phyloP scores from a whole-genome alignment of 2,888 invertebrate species.

The Aporophyla lueneburgensis region DNA sequence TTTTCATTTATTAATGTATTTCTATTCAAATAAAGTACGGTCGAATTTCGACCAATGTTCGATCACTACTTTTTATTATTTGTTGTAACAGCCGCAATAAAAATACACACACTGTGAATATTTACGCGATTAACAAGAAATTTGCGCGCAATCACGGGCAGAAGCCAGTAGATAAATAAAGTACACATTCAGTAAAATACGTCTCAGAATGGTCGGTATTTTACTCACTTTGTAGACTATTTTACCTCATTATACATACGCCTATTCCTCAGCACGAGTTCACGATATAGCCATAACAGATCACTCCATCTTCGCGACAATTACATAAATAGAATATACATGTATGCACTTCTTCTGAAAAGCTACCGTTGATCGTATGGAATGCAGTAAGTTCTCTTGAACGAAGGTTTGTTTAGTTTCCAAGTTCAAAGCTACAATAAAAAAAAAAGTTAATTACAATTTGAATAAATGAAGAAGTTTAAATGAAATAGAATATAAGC shows the following conservation, averaged over 20 bases:
- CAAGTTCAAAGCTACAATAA: slow-evolving; percentile 60
- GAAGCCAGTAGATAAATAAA: no score
- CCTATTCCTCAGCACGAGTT: slow-evolving; percentile 33
- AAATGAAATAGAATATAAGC: no score
- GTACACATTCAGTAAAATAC: not conserved
- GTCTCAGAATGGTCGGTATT: not conserved
- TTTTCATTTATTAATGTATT: no score
- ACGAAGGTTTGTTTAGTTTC: slow-evolving; percentile 55
- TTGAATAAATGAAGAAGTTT: no score
- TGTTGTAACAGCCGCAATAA: no score
- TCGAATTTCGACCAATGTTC: no score
- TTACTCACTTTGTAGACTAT: not conserved
- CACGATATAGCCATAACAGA: slow-evolving; percentile 31
- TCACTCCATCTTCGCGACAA: slow-evolving; percentile 51
- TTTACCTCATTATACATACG: slow-evolving; percentile 37
- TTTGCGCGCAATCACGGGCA: no score
- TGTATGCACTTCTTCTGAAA: slow-evolving; percentile 62
- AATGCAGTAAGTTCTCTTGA: slow-evolving; percentile 59
- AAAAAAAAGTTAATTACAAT: no score
- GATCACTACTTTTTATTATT: no score
- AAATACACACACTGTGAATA: no score
- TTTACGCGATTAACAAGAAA: no score
- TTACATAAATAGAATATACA: slow-evolving; percentile 53
- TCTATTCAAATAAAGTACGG: no score
- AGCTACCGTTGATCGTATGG: slow-evolving; percentile 41